A percentile compares a stretch with the other conserved stretches of the same genome.
Conservation (phyloP, 2,888 invertebrate genomes). For the Sphaeridia pumilis region DNA sequence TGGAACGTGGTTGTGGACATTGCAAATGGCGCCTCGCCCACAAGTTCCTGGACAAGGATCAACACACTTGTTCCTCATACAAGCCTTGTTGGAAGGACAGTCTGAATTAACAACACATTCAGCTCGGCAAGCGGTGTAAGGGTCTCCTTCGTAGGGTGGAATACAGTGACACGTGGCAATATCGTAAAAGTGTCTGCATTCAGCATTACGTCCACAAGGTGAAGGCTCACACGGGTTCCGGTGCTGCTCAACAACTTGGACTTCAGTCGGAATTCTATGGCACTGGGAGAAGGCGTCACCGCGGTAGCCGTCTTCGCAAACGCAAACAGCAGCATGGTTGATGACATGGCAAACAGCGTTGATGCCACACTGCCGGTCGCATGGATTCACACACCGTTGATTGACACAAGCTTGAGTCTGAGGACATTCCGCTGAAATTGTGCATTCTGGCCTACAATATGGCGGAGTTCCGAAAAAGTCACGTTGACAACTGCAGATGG, state of each 20-base stretch:
- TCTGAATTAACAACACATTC: slow-evolving; percentile 68
- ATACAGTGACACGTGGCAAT: slow-evolving; percentile 64
- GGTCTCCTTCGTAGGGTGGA: slow-evolving; percentile 78
- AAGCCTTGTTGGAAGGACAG: slow-evolving; percentile 58
- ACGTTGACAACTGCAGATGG: slow-evolving; percentile 56
- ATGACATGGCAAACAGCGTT: slow-evolving; percentile 71
- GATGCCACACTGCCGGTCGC: slow-evolving; percentile 56
- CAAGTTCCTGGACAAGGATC: slow-evolving; percentile 68
- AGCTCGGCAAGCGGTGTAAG: slow-evolving; percentile 70
- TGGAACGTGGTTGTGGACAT: slow-evolving; percentile 59
- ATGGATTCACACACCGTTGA: slow-evolving; percentile 56
- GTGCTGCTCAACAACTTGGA: slow-evolving; percentile 1
- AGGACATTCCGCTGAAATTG: slow-evolving; percentile 64
- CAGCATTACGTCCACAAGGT: slow-evolving; percentile 40
- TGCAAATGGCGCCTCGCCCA: slow-evolving; percentile 65
- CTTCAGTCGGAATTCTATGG: slow-evolving; percentile 17
- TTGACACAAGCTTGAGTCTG: slow-evolving; percentile 68
- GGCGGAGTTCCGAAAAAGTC: slow-evolving; percentile 43
- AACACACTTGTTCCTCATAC: slow-evolving; percentile 62
- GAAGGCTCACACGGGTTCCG: slow-evolving; percentile 41
- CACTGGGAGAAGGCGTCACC: slow-evolving; percentile 46
- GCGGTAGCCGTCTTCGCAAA: slow-evolving; percentile 51
- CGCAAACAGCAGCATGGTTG: slow-evolving; percentile 60
- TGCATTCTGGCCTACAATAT: slow-evolving; percentile 55
- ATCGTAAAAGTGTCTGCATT: slow-evolving; percentile 12